Base-by-base conservation (phyloP, 1,140 invertebrate genomes). In the Diorhabda sublineata region DNA sequence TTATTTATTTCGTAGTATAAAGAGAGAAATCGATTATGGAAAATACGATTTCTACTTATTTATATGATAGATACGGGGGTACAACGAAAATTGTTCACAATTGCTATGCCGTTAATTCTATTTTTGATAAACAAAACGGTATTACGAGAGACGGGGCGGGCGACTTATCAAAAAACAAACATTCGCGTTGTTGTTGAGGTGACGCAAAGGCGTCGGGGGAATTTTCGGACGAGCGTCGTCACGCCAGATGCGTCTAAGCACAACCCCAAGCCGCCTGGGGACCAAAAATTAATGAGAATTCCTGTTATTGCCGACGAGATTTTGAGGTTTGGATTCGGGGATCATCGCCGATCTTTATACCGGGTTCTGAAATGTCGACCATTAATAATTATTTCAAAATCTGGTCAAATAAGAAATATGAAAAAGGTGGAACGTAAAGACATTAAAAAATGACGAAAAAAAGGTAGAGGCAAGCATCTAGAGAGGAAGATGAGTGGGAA, bases 281-380 rank as follows among this genome's bases (percentile, higher is more conserved):
- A 56, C 64, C 64, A 43, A 62, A 65, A 65, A 65, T 65, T 65
- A 65, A 65, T 65, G 64, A 65, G 64, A 65, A 65, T 65, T 65
- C 64, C 47, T 65, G 64, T 65, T 65, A 65, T 65, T 65, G 64
- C 64, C 52, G 64, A 58, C 64, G 64, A 58, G 47, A 57, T 58
- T 58, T 65, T 43, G 47, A 56, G 47, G 26, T 65, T 65, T 61
- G 57, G 64, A 65, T 65, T 65, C 64, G 64, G 64, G 56, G 64
- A 65, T 65, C 64, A 65, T 65, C 64, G 56, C 47, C 9, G 26
- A 43, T 6, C 6, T 52, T 52, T 52, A 52, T 52, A 52, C 47
- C 2, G 47, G 47, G 4, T 52, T 8, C 47, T 52, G 47, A 4
- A 52, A 26, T 26, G 26, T 26, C 26, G 26, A 26, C 26, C 26